Base-by-base conservation (phyloP, 92 coral and sea anemone genomes). In the Micromussa lordhowensis region DNA sequence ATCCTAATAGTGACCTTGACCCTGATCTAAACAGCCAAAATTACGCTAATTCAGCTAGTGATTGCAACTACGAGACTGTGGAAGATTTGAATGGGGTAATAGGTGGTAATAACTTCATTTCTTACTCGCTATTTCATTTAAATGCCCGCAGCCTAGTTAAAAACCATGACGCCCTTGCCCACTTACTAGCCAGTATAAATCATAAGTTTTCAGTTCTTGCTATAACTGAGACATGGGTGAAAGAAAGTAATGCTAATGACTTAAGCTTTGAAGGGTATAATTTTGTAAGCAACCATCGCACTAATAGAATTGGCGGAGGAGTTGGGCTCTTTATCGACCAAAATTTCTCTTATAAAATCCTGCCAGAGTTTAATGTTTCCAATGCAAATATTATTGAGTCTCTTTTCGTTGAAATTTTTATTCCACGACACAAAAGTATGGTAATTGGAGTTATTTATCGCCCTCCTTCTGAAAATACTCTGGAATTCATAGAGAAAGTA, bases 161-260 rank as follows among this genome's bases (percentile, higher is more conserved):
- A 75, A 34, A 75, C 26, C 54, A 34, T 4, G 51, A 34, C 34
- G 51, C 51, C 79, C 79, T 75, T 13, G 29, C 51, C 53, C 53
- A 34, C 51, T 75, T 34, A 34, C 79, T 75, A 34, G 51, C 79
- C 54, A 75, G 15, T 38, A 14, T 75, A 75, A 75, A 75, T 75
- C 51, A 34, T 19, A 34, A 36, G 68, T 79, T 79, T 58, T 79
- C 83, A 54, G 71, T 58, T 58, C 40, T 79, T 53, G 83, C 69
- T 48, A 54, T 79, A 54, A 54, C 68, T 79, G 83, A 79, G 70
- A 79, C 83, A 0, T 79, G 83, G 83, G 69, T 79, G 36, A 77
- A 48, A 77, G 83, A 79, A 6, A 79, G 49, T 58, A 79, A 54
- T 79, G 68, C 31, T 79, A 79, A 79, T 59, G 83, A 79, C 70